Evolutionary conservation across 2,113 vertebrate genomes (phyloP), one percentile per base, ranked within the genome.

Genomic region (Telmatochromis sp.): DNA sequence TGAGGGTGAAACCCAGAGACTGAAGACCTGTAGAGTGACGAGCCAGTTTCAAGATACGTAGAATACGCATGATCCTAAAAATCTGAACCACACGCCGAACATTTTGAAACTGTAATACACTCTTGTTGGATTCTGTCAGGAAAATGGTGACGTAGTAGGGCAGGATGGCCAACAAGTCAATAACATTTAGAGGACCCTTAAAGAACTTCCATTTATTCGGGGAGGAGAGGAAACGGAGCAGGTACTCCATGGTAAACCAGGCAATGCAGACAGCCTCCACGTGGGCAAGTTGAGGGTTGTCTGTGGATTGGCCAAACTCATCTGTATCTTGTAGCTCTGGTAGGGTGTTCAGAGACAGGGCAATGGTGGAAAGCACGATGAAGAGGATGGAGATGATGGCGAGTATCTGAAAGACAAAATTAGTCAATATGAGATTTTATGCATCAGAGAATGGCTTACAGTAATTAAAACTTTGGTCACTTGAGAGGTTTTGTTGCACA

Each of bases 181-280:
- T 99, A 82, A 99, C 98, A 1, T 99, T 99, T 83, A 99, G 96
- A 0, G 98, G 98, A 86, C 99, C 99, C 94, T 99, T 99, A 92
- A 99, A 99, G 95, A 99, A 99, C 94, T 99, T 99, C 99, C 99
- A 99, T 73, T 99, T 99, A 96, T 98, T 99, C 1, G 99, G 99
- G 0, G 99, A 99, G 63, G 99, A 99, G 21, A 99, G 97, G 95
- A 99, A 99, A 4, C 99, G 97, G 83, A 99, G 96, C 58, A 99
- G 96, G 94, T 99, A 99, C 91, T 99, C 99, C 98, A 99, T 99
- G 86, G 99, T 99, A 91, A 99, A 99, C 99, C 99, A 99, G 0
- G 98, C 98, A 1, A 99, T 99, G 94, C 99, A 99, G 85, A 99
- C 98, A 0, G 99, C 99, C 92, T 99, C 99, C 91, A 99, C 98